Conservation (phyloP, 2,113 vertebrate genomes). For the Labrus mixtus region DNA sequence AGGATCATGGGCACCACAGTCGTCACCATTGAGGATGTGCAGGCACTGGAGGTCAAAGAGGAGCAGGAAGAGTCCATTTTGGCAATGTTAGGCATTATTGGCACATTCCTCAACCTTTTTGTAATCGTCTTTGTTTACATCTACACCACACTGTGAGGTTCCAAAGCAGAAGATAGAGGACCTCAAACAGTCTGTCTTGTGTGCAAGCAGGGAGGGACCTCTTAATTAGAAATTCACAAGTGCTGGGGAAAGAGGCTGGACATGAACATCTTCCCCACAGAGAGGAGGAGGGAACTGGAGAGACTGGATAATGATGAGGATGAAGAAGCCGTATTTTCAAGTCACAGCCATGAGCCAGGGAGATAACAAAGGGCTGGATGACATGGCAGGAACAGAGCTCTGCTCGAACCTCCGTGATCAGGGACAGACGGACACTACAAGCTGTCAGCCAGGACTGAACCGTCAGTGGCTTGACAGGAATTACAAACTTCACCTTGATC, state of each 20-base stretch:
- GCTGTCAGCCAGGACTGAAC: slow-evolving; percentile 20
- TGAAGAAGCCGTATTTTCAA: slow-evolving; percentile 44
- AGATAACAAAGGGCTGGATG: slow-evolving; percentile 75
- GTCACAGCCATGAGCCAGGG: slow-evolving; percentile 34
- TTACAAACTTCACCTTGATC: slow-evolving; percentile 9
- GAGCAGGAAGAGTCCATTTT: slow-evolving; percentile 93
- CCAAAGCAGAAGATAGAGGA: background rate
- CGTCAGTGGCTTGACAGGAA: slow-evolving; percentile 27
- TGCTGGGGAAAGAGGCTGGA: background rate
- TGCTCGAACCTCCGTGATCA: slow-evolving; percentile 17
- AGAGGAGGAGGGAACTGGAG: slow-evolving; percentile 18
- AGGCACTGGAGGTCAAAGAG: slow-evolving; percentile 88
- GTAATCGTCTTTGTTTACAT: slow-evolving; percentile 93
- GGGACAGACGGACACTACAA: slow-evolving; percentile 4
- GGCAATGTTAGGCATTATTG: slow-evolving; percentile 90
- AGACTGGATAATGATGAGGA: slow-evolving; percentile 20
- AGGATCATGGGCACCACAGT: slow-evolving; percentile 90
- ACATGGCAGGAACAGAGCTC: slow-evolving; percentile 16
- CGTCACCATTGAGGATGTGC: slow-evolving; percentile 89
- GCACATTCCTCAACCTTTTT: slow-evolving; percentile 92
- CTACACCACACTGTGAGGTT: slow-evolving; percentile 89
- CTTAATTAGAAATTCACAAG: background rate
- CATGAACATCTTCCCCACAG: slow-evolving; percentile 42
- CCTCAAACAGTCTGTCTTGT: background rate
- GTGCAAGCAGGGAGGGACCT: background rate